Percentiles rank a stretch among this genome's conserved stretches.
These are phyloP conservation scores for Oncorhynchus kisutch DNA, from an alignment of 2,113 vertebrate genomes.

Conservation along the genomic window DNA sequence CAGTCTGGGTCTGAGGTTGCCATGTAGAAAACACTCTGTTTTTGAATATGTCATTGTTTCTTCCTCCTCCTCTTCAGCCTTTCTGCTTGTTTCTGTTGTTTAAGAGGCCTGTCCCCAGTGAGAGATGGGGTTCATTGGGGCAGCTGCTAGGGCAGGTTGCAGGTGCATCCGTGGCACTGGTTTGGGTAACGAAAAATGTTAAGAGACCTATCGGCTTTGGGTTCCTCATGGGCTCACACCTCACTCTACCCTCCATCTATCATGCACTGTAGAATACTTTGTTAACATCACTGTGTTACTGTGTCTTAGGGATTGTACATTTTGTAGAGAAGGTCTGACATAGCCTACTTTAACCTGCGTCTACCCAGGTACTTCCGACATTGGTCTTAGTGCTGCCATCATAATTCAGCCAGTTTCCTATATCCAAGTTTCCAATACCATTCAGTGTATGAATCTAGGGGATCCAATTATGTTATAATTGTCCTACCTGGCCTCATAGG, in stretches of 20 bases:
- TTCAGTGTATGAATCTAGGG: too few relatives aligned
- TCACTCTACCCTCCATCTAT: conserved; percentile 12
- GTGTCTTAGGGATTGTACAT: neutral
- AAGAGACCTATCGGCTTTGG: conserved; percentile 56
- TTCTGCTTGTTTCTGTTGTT: conserved; percentile 58
- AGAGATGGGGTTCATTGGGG: conserved; percentile 42
- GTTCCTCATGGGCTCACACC: conserved; percentile 52
- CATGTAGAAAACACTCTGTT: conserved; percentile 56
- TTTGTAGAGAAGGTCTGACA: too few relatives aligned
- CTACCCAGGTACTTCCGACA: too few relatives aligned
- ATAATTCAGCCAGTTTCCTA: too few relatives aligned
- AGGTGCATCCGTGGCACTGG: conserved; percentile 53
- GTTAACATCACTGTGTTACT: conserved; percentile 49
- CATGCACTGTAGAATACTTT: conserved; percentile 55
- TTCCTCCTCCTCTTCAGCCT: conserved; percentile 31
- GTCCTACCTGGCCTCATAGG: too few relatives aligned
- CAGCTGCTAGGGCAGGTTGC: conserved; percentile 34
- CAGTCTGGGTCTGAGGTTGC: conserved; percentile 55
- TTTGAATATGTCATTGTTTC: conserved; percentile 44
- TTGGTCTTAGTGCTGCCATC: too few relatives aligned
- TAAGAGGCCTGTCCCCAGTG: conserved; percentile 61
- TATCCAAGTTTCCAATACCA: too few relatives aligned
- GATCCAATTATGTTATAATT: too few relatives aligned
- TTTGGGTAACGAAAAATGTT: conserved; percentile 39
- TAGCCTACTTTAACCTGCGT: too few relatives aligned